Conservation (phyloP, 1,140 invertebrate genomes). For the Drosophila novamexicana region DNA sequence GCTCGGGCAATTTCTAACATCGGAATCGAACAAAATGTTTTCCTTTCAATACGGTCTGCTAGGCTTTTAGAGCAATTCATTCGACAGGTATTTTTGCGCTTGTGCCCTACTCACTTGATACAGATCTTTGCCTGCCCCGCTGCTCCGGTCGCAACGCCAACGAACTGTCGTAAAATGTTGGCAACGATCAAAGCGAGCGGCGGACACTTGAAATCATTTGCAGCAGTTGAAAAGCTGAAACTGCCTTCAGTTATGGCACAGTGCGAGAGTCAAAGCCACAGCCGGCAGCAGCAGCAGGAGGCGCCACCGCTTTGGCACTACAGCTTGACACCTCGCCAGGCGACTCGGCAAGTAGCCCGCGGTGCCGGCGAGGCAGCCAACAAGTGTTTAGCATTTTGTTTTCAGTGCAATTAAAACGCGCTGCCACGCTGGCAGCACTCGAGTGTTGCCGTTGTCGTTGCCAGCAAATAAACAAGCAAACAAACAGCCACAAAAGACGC, state of each 20-base stretch:
- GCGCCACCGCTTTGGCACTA: slow-evolving; percentile 1
- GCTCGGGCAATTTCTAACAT: neutral
- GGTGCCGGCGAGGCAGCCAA: slow-evolving; percentile 53
- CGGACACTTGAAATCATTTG: slow-evolving; percentile 30
- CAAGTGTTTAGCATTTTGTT: slow-evolving; percentile 81
- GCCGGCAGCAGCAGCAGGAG: neutral
- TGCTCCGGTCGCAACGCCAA: neutral
- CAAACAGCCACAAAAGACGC: slow-evolving; percentile 73
- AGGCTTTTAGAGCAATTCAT: neutral
- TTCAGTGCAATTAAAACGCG: slow-evolving; percentile 76
- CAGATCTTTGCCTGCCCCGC: slow-evolving; percentile 14
- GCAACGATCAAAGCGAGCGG: slow-evolving; percentile 31
- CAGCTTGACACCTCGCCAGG: slow-evolving; percentile 31
- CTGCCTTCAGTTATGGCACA: slow-evolving; percentile 35
- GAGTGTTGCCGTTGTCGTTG: slow-evolving; percentile 49
- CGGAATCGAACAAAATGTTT: slow-evolving; percentile 3
- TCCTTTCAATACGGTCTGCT: neutral
- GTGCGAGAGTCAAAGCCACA: slow-evolving; percentile 11
- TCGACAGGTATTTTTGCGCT: slow-evolving; percentile 2
- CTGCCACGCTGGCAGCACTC: slow-evolving; percentile 46
- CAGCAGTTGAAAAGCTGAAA: slow-evolving; percentile 25
- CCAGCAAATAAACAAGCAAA: slow-evolving; percentile 33
- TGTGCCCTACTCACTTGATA: slow-evolving; percentile 21
- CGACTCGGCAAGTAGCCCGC: slow-evolving; percentile 25
- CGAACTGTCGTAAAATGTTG: slow-evolving; percentile 32